phyloP scores from a whole-genome alignment of 2,888 invertebrate genomes.

The Gastrophysa polygoni region DNA sequence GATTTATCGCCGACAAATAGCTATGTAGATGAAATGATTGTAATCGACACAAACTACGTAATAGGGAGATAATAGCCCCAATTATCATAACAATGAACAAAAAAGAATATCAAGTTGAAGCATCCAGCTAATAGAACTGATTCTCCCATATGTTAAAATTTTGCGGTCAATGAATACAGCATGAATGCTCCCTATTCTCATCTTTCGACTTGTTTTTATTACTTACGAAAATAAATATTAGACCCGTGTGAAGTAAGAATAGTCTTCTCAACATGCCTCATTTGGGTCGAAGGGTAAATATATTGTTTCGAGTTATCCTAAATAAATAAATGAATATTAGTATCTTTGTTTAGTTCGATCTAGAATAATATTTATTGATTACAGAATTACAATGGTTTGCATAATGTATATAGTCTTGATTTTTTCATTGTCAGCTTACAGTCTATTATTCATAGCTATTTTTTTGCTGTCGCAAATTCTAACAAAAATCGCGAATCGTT shows the following conservation, averaged over 20 bases:
- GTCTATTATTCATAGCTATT: too few relatives aligned
- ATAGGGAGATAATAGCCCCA: too few relatives aligned
- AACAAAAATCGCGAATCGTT: too few relatives aligned
- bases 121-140: neutral
- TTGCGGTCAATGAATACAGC: neutral
- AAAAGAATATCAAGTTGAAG: neutral
- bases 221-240: slow-evolving; percentile 42
- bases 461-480: too few relatives aligned
- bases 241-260: slow-evolving; percentile 43
- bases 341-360: slow-evolving; percentile 23
- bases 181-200: slow-evolving; percentile 28
- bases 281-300: slow-evolving; percentile 35
- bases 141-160: neutral
- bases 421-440: too few relatives aligned
- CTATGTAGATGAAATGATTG: too few relatives aligned
- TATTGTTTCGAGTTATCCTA: slow-evolving; percentile 43
- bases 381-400: neutral
- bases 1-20: too few relatives aligned
- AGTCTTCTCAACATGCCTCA: slow-evolving; percentile 27
- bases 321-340: slow-evolving; percentile 38
- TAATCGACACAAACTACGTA: too few relatives aligned
- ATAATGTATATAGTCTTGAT: too few relatives aligned
- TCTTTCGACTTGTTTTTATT: slow-evolving; percentile 33
- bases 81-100: too few relatives aligned
- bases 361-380: slow-evolving; percentile 19